A percentile compares a stretch with the other conserved stretches of the same genome.
phyloP scores from a whole-genome alignment of 2,888 invertebrate genomes.

The Drosophila histrio region DNA sequence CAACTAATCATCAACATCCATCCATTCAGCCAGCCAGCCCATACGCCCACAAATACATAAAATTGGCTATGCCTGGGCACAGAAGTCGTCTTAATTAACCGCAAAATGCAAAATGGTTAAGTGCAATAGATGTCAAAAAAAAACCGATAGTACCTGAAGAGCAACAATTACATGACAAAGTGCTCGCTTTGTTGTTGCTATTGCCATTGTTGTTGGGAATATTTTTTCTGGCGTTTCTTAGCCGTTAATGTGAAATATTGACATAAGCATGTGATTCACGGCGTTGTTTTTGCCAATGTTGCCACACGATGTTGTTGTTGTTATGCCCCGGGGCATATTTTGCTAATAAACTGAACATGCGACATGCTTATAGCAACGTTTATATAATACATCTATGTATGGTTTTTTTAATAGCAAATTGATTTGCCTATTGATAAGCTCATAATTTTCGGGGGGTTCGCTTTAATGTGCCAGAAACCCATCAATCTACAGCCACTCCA shows the following conservation, averaged over 20 bases:
- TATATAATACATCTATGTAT: conserved; percentile 64
- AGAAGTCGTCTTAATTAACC: conserved; percentile 76
- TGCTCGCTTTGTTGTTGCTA: conserved; percentile 56
- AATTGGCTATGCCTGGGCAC: conserved; percentile 52
- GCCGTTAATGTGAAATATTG: conserved; percentile 77
- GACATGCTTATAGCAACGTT: conserved; percentile 41
- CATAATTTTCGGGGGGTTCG: conserved; percentile 30
- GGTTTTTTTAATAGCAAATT: conserved; percentile 67
- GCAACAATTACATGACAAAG: conserved; percentile 53
- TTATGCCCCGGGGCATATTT: conserved; percentile 32
- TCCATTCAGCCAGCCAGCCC: neutral
- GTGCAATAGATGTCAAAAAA: conserved; percentile 63
- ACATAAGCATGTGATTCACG: conserved; percentile 61
- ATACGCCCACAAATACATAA: conserved; percentile 12
- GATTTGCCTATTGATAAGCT: conserved; percentile 73
- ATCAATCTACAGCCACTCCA: conserved; percentile 58
- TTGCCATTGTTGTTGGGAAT: conserved; percentile 16
- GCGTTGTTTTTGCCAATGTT: conserved; percentile 25
- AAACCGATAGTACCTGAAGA: neutral
- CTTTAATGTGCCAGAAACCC: conserved; percentile 57
- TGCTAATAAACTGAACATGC: conserved; percentile 63
- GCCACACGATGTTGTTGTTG: conserved; percentile 40
- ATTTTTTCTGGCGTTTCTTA: conserved; percentile 43
- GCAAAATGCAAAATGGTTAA: conserved; percentile 60
- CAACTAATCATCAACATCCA: conserved; percentile 12